Percentiles rank a stretch among this genome's conserved stretches.
Evolutionary conservation across 1,140 invertebrate genomes (phyloP).

Genomic region (Subanguina moxae): DNA sequence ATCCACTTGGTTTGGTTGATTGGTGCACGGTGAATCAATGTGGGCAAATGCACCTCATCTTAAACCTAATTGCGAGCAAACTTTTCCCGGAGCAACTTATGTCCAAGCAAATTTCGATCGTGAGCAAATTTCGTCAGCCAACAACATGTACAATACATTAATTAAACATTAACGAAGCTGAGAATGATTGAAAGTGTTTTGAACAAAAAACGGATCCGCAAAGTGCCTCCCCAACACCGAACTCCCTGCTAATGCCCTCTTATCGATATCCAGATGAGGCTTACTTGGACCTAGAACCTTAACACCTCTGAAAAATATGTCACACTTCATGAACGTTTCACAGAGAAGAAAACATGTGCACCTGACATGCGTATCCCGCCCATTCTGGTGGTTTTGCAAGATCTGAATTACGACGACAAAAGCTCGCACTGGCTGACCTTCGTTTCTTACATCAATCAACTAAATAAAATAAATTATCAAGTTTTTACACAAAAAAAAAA

Average conservation of each 20-base stretch:
- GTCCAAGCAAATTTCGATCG: no score
- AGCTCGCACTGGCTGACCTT: conserved; percentile 10
- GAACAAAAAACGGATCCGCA: conserved; percentile 3
- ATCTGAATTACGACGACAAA: conserved; percentile 59
- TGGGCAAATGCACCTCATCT: no score
- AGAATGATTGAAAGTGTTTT: conserved; percentile 20
- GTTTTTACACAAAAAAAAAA: conserved; percentile 72
- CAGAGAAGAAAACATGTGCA: background rate
- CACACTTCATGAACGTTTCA: background rate
- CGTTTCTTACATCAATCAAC: conserved; percentile 62
- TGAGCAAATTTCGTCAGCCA: no score
- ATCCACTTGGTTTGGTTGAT: no score
- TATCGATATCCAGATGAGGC: conserved; percentile 13
- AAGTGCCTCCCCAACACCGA: conserved; percentile 16
- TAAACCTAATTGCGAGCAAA: no score
- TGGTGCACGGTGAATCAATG: no score
- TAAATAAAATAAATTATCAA: conserved; percentile 64
- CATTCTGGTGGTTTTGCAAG: conserved; percentile 88
- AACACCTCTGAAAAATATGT: conserved; percentile 21
- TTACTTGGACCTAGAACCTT: conserved; percentile 29
- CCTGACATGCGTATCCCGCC: conserved; percentile 91
- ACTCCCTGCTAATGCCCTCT: conserved; percentile 20
- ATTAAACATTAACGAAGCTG: background rate
- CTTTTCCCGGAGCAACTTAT: no score
- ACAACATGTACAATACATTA: background rate